phyloP scores from a whole-genome alignment of 2,797 vertebrate species.

The Enteromius viviparus region DNA sequence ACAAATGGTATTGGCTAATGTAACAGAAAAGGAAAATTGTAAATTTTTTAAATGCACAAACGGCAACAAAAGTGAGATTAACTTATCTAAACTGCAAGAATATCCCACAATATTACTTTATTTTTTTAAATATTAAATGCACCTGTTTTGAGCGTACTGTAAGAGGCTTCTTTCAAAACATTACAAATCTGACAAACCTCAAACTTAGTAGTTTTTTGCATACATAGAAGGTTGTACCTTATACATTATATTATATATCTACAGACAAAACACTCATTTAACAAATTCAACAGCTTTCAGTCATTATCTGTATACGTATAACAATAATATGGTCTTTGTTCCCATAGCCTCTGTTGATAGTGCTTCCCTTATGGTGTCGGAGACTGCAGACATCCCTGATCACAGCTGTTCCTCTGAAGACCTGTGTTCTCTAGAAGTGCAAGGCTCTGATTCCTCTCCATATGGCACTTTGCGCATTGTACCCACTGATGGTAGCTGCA shows the following conservation, averaged over 20 bases:
- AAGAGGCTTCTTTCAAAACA: not conserved
- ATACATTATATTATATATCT: not conserved
- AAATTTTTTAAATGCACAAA: not conserved
- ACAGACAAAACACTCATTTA: not conserved
- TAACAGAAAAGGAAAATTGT: not conserved
- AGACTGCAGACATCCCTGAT: slow-evolving; percentile 77
- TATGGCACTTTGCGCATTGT: slow-evolving; percentile 73
- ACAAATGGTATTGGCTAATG: not conserved
- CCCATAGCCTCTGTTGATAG: slow-evolving; percentile 84
- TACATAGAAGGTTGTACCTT: not conserved
- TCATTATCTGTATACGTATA: not conserved
- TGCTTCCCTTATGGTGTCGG: slow-evolving; percentile 82
- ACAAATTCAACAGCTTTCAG: not conserved
- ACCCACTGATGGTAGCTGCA: slow-evolving; percentile 75
- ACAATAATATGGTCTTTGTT: slow-evolving; percentile 24
- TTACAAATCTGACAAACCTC: not conserved
- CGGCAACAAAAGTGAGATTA: not conserved
- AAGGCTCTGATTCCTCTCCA: slow-evolving; percentile 82
- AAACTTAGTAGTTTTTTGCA: not conserved
- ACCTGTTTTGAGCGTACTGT: not conserved
- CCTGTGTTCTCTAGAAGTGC: slow-evolving; percentile 86
- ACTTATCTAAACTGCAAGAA: not conserved
- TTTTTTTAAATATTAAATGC: not conserved
- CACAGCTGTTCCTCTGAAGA: slow-evolving; percentile 85
- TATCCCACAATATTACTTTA: not conserved